These are phyloP conservation scores for Disparrhopalites patrizii DNA, from an alignment of 2,888 invertebrate genomes.

Conservation along the genomic window DNA sequence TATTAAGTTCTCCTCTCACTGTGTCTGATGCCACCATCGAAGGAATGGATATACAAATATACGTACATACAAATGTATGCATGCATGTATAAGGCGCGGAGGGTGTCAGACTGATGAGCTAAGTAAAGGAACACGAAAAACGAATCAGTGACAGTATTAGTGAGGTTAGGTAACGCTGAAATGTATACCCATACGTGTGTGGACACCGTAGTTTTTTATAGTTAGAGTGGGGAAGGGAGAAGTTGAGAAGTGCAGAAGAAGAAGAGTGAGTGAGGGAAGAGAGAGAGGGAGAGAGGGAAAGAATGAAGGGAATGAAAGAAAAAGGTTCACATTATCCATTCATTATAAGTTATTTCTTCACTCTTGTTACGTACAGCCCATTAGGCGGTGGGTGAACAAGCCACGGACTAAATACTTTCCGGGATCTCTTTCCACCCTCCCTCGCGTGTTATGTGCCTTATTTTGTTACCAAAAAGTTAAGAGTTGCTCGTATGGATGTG, in stretches of 20 bases:
- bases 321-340: constrained; percentile 7
- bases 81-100: too few relatives aligned
- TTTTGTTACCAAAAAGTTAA: too few relatives aligned
- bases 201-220: too few relatives aligned
- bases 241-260: neutral
- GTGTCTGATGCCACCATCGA: too few relatives aligned
- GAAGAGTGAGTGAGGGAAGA: constrained; percentile 4
- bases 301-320: constrained; percentile 6
- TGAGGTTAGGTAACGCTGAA: constrained; percentile 2
- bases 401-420: too few relatives aligned
- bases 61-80: too few relatives aligned
- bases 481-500: too few relatives aligned
- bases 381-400: neutral
- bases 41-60: too few relatives aligned
- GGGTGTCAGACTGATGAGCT: too few relatives aligned
- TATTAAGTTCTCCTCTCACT: neutral
- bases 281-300: neutral
- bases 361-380: neutral
- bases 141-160: too few relatives aligned
- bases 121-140: neutral
- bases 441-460: neutral
- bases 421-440: neutral
- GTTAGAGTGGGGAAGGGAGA: neutral
- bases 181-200: neutral
- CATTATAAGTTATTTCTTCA: neutral